Evolutionary conservation across 2,888 invertebrate species (phyloP).

Genomic region (Halictus ligatus): DNA sequence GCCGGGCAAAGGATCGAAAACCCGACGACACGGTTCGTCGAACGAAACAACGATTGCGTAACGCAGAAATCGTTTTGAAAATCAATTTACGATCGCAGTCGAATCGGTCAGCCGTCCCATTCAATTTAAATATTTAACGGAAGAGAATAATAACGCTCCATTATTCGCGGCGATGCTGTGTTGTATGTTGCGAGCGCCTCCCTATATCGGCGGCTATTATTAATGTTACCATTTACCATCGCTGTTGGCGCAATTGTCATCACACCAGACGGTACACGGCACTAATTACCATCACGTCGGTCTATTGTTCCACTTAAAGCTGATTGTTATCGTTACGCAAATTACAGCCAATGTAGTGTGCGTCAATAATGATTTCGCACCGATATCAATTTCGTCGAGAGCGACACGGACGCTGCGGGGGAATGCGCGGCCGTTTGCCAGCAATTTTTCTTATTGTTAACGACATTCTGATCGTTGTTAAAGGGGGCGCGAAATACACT

Average conservation of each 20-base stretch:
- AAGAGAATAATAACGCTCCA: constrained; percentile 61
- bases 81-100: constrained; percentile 50
- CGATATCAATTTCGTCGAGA: constrained; percentile 67
- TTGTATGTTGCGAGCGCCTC: constrained; percentile 21
- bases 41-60: constrained; percentile 46
- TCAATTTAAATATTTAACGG: constrained; percentile 63
- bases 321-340: constrained; percentile 75
- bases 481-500: constrained; percentile 51
- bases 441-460: constrained; percentile 62
- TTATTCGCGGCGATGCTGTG: constrained; percentile 43
- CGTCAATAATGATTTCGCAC: constrained; percentile 72
- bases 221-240: constrained; percentile 73
- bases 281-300: constrained; percentile 75
- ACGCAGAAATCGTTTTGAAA: constrained; percentile 49
- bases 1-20: constrained; percentile 28
- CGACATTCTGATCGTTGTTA: constrained; percentile 63
- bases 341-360: constrained; percentile 71
- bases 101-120: constrained; percentile 39
- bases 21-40: constrained; percentile 28
- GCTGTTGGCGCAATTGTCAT: constrained; percentile 71
- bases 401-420: constrained; percentile 24
- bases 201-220: constrained; percentile 62
- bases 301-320: constrained; percentile 74
- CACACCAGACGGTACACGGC: constrained; percentile 71
- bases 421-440: constrained; percentile 30